Conservation (phyloP, 2,113 vertebrate genomes). For the Varanus komodoensis region DNA sequence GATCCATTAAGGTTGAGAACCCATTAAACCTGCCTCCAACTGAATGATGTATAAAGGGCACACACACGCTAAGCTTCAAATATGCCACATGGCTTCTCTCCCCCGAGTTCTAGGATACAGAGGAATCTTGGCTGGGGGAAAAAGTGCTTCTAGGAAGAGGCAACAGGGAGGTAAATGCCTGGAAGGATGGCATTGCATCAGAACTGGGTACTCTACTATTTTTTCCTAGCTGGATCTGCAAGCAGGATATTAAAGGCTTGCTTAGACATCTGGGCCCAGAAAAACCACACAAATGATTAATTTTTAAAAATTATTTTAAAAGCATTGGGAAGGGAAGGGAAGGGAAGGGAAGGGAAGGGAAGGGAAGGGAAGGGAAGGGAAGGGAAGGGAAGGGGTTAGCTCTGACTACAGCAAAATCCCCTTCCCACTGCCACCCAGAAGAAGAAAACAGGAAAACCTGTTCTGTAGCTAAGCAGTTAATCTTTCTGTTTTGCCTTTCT, state of each 20-base stretch:
- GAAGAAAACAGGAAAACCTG: conserved; percentile 48
- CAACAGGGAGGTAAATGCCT: background rate
- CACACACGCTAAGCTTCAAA: no score
- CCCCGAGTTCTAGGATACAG: background rate
- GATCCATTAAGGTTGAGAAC: no score
- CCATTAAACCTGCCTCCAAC: background rate
- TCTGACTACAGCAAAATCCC: no score
- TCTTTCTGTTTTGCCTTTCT: conserved; percentile 43
- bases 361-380: no score
- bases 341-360: no score
- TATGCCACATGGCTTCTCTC: background rate
- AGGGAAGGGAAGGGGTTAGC: no score
- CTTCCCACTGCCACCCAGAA: background rate
- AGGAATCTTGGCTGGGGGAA: background rate
- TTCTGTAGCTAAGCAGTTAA: conserved; percentile 58
- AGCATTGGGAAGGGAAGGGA: no score
- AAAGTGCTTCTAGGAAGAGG: background rate
- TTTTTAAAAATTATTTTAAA: background rate
- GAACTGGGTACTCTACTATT: background rate
- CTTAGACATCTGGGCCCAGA: background rate
- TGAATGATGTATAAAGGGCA: background rate
- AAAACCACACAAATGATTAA: background rate
- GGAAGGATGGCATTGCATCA: background rate
- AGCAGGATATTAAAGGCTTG: background rate
- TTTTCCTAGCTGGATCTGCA: background rate